phyloP scores from a whole-genome alignment of 2,113 vertebrate species.

The Ia io region DNA sequence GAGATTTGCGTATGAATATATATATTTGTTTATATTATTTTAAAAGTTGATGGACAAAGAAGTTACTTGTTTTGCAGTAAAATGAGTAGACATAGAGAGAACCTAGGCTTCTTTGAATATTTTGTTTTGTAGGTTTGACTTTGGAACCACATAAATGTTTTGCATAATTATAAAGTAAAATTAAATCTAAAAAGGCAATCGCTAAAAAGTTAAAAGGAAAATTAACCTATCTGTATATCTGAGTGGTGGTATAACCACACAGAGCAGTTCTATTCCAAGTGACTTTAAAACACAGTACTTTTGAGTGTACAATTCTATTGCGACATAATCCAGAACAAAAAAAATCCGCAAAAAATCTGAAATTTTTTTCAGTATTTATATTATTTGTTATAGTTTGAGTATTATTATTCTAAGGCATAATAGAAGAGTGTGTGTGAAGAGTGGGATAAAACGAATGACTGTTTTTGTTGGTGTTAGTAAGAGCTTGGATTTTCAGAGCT shows the following conservation, averaged over 20 bases:
- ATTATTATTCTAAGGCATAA: neutral
- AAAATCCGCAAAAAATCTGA: neutral
- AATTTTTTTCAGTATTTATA: neutral
- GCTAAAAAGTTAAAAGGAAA: neutral
- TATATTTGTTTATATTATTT: neutral
- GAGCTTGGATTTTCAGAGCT: neutral
- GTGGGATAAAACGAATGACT: neutral
- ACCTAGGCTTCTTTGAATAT: neutral
- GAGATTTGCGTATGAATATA: neutral
- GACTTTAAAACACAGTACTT: neutral
- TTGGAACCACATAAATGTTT: neutral
- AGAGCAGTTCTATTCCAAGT: neutral
- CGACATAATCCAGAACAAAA: neutral
- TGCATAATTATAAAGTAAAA: neutral
- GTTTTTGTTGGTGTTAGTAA: neutral
- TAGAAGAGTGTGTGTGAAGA: neutral
- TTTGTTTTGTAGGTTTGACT: neutral
- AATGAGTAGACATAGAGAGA: neutral
- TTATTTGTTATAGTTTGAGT: neutral
- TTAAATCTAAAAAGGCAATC: neutral
- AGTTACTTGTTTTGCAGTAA: neutral
- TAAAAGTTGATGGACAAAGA: neutral
- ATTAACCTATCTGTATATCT: neutral
- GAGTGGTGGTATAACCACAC: neutral
- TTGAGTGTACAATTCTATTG: neutral